Evolutionary conservation across 2,113 vertebrate species (phyloP), one percentile per base, ranked within the genome.

Genomic region (Vicugna pacos): DNA sequence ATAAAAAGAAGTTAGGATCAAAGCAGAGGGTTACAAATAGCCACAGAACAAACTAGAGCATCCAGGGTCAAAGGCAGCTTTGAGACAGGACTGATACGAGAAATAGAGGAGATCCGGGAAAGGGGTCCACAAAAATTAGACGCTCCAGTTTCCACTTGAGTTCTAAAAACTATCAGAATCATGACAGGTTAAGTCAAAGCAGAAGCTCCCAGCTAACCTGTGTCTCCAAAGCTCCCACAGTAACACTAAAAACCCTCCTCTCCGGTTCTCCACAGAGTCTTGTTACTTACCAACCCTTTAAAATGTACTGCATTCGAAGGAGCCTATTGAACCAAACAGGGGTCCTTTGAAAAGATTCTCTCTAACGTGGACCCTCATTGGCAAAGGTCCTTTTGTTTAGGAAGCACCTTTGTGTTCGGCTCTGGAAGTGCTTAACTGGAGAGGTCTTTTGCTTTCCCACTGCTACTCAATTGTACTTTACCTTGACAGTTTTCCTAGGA

Each of bases 331-430:
- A 96, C 88, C 86, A 93, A 64, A 76, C 1, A 82, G 46, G 70
- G 8, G 19, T 54, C 46, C 70, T 96, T 95, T 88, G 72, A 93
- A 89, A 84, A 98, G 70, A 85, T 24, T 48, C 35, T 84, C 12
- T 92, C 73, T 91, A 72, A 97, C 87, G 54, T 26, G 69, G 48
- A 30, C 8, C 65, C 22, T 70, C 1, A 28, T 89, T 75, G 65
- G 76, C 82, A 72, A 95, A 73, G n/a, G 58, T 65, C 35, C 54
- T 72, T 97, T 96, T 95, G 95, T 91, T 97, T 88, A 92, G 69
- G 38, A 76, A 89, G 35, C n/a, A 87, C 52, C 69, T 95, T 76
- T 85, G 82, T 82, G 79, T 80, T 77, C n/a, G 70, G 60, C 58
- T 87, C 86, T 91, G 30, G 67, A 97, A 97, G 96, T 24, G 22